Evolutionary conservation across 2,888 invertebrate species (phyloP), one percentile per base, ranked within the genome.

Genomic region (Aelia acuminata): DNA sequence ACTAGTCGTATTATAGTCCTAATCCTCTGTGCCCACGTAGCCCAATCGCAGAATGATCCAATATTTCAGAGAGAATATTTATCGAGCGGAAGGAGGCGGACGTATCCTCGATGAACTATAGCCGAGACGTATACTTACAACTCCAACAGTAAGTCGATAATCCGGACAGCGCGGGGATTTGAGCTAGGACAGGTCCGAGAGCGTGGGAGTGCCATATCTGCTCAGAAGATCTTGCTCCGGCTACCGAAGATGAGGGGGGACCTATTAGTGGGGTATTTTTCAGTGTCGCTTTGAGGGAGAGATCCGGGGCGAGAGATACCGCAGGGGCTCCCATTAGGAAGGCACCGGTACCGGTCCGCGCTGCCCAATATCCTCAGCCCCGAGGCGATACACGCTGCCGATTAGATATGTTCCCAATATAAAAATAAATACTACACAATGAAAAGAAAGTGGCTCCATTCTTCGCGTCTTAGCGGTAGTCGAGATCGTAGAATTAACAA

Each of bases 341-440:
- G 63, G 26, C 63, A 35, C 20, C 8, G 63, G 35, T 35, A 70
- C 63, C 63, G 63, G 57, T 57, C 57, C 57, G 4, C 57, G 4
- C 15, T 2, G 11, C 53, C 53, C n/a, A 53, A 53, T 53, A 53
- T 26, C 57, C 57, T 26, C 13, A 26, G 26, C 63, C 26, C 57
- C 57, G 57, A 8, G 31, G 80, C 43, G 80, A 80, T 80, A 43
- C 80, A 75, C 75, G 43, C 43, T 80, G n/a, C 80, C 13, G 80
- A 80, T 80, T 80, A 80, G 80, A 43, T 80, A n/a, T 80, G 80
- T 47, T 80, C 80, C 43, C 80, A 80, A 80, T 80, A 43, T 80
- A 80, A 80, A 80, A 80, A 80, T 39, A 80, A 80, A 80, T 75
- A 80, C n/a, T 43, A 80, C n/a, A 80, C 22, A 43, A 47, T 47